A percentile compares a stretch with the other conserved stretches of the same genome.
Evolutionary conservation across 30 jellyfish, hydroid and myxozoan genomes (phyloP).

Genomic region (Mastigias papua): DNA sequence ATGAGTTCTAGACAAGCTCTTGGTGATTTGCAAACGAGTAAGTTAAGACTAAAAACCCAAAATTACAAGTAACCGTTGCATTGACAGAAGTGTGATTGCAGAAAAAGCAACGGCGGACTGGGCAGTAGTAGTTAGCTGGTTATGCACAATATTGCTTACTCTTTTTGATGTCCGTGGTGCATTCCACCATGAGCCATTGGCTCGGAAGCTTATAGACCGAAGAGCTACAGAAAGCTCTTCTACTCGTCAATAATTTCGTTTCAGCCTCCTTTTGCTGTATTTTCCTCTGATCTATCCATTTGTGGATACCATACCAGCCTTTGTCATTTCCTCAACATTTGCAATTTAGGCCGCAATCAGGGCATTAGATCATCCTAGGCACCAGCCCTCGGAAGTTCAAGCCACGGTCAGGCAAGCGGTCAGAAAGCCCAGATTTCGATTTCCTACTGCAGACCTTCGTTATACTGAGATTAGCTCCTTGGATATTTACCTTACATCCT

Average conservation of each 20-base stretch:
- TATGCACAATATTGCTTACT: constrained; percentile 43
- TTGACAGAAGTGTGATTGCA: too few species aligned
- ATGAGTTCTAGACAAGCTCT: too few species aligned
- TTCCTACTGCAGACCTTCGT: too few species aligned
- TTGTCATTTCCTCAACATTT: not conserved
- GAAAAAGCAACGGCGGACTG: too few species aligned
- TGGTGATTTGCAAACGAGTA: too few species aligned
- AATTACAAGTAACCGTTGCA: too few species aligned
- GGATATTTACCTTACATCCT: too few species aligned
- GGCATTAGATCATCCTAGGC: constrained; percentile 51
- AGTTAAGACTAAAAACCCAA: too few species aligned
- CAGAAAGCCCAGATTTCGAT: too few species aligned
- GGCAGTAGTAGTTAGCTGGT: too few species aligned
- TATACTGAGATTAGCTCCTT: too few species aligned
- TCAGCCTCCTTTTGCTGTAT: not conserved
- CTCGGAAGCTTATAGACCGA: not conserved
- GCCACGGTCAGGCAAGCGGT: not conserved
- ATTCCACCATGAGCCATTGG: constrained; percentile 19
- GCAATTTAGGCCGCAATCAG: constrained; percentile 32
- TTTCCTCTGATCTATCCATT: not conserved
- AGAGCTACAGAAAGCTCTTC: not conserved
- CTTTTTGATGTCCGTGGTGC: constrained; percentile 44
- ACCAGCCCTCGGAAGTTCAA: constrained; percentile 29
- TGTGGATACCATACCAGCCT: not conserved
- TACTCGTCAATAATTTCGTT: not conserved